Evolutionary conservation across 2,888 invertebrate genomes (phyloP).

Genomic region (Agriopis aurantiaria): DNA sequence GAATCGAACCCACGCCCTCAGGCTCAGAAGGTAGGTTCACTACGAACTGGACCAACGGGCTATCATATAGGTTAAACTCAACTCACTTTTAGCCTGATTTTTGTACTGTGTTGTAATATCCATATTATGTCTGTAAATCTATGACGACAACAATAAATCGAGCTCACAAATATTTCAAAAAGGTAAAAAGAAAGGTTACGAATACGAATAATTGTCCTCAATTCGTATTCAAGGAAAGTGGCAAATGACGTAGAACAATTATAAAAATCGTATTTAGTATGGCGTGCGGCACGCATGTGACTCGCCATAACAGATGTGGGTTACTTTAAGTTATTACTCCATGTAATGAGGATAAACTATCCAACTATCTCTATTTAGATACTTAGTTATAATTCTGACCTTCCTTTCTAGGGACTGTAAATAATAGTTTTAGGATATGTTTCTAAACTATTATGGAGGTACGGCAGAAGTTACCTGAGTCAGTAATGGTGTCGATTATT

Average conservation of each 20-base stretch:
- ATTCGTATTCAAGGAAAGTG: conserved; percentile 42
- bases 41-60: too few relatives aligned
- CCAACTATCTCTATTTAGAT: conserved; percentile 39
- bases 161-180: neutral
- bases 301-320: conserved; percentile 49
- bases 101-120: too few relatives aligned
- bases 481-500: too few relatives aligned
- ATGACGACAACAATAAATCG: conserved; percentile 1
- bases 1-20: too few relatives aligned
- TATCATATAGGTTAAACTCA: too few relatives aligned
- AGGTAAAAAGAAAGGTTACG: conserved; percentile 34
- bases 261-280: conserved; percentile 48
- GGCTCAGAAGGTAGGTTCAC: too few relatives aligned
- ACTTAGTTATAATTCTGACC: conserved; percentile 36
- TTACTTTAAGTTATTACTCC: conserved; percentile 45
- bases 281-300: conserved; percentile 63
- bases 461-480: too few relatives aligned
- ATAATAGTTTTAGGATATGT: conserved; percentile 10
- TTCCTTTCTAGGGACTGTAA: conserved; percentile 27
- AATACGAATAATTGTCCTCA: conserved; percentile 37
- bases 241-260: conserved; percentile 47
- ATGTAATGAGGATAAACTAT: conserved; percentile 40
- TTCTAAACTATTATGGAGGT: conserved; percentile 9
- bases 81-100: too few relatives aligned
- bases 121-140: too few relatives aligned